Base-by-base conservation (phyloP, 2,113 vertebrate genomes). In the Gasterosteus nipponicus region DNA sequence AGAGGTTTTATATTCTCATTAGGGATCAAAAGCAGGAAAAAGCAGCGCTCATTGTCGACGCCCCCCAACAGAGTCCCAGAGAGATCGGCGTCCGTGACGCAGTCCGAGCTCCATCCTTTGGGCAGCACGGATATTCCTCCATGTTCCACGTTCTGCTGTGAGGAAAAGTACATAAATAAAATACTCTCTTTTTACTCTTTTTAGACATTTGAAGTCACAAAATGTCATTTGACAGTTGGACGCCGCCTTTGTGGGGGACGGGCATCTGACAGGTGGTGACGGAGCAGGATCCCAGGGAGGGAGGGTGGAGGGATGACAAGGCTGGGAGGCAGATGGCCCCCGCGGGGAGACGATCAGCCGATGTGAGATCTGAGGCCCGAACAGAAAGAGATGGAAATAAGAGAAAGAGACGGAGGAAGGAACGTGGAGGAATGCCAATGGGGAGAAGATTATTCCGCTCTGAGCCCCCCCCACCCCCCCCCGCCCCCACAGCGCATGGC, bases 221-320 rank as follows among this genome's bases (percentile, higher is more conserved):
- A 46, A 46, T 78, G 56, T 71, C 29, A 53, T 73, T 64, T 82
- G 81, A 84, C 83, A 86, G 78, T 75, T 79, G 87, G 86, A 86
- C 67, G 39, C 69, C 68, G 54, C 56, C 39, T 39, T 66, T 63
- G 63, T 70, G 73, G 67, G 67, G 81, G 87, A 86, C 22, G 47
- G 80, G 64, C 77, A 87, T 86, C 82, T 91, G 92, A 91, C 90
- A 93, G 87, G 88, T 90, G 89, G 90, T 89, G 91, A 91, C 62
- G 66, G 87, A 88, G 82, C 78, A 60, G 79, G 78, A 87, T 90
- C 85, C 85, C 70, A 69, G 79, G 51, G 29, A 46, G 77, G 69
- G 54, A 80, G 75, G 69, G 54, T 29, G 76, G 81, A 87, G 81
- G 78, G 77, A 78, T 68, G 83, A 83, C 35, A 73, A 82, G 77